Evolutionary conservation across 2,113 vertebrate genomes (phyloP).

Genomic region (Pithys albifrons): DNA sequence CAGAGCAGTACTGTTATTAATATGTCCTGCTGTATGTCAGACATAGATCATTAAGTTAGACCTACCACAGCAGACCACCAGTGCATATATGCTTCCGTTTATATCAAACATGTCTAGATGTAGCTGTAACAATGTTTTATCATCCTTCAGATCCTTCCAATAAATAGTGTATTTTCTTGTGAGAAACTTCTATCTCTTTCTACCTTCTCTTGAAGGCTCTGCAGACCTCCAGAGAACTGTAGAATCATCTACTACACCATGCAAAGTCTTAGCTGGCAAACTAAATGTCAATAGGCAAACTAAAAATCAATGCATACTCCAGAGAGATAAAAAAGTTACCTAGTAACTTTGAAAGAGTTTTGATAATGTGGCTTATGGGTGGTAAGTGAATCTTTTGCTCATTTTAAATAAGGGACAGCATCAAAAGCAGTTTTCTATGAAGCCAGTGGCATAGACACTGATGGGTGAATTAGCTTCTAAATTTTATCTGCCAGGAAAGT

Average conservation of each 20-base stretch:
- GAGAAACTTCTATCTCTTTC: neutral
- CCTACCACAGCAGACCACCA: neutral
- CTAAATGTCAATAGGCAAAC: too few species aligned
- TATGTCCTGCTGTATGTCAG: neutral
- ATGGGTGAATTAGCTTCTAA: neutral
- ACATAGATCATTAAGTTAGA: neutral
- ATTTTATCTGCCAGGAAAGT: neutral
- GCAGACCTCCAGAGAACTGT: neutral
- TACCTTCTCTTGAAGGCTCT: neutral
- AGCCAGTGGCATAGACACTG: neutral
- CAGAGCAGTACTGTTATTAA: neutral
- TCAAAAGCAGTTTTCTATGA: neutral
- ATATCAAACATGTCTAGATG: neutral
- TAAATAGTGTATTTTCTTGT: neutral
- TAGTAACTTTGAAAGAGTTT: neutral
- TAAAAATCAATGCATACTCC: neutral
- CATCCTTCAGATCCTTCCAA: neutral
- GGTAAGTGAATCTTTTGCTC: neutral
- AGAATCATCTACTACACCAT: neutral
- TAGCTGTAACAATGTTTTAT: neutral
- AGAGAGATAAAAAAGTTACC: neutral
- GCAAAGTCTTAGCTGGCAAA: neutral
- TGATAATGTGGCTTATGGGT: neutral
- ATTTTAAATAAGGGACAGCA: neutral
- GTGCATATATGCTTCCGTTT: neutral